Percentiles rank a stretch among this genome's conserved stretches.
These are phyloP conservation scores for Spodoptera exigua DNA, from an alignment of 2,888 invertebrate genomes.

Conservation along the genomic window DNA sequence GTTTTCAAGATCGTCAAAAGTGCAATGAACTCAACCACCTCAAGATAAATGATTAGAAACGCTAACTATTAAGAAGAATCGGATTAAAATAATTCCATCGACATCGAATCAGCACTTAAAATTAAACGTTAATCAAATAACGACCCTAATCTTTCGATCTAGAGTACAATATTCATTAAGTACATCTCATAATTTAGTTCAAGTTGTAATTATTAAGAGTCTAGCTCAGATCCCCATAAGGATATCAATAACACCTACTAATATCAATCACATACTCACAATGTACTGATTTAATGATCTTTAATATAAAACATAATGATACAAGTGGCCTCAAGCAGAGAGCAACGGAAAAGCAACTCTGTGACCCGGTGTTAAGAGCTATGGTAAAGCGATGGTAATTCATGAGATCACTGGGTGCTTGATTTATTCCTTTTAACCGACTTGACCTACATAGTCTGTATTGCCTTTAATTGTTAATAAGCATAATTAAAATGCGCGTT, in stretches of 20 bases:
- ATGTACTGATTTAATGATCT: slow-evolving; percentile 81
- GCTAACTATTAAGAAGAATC: too few relatives aligned
- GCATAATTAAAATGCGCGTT: slow-evolving; percentile 88
- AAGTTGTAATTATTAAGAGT: slow-evolving; percentile 35
- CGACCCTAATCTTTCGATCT: too few relatives aligned
- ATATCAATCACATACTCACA: slow-evolving; percentile 76
- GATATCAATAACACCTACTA: slow-evolving; percentile 61
- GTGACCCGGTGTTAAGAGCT: slow-evolving; percentile 59
- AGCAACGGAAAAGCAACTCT: slow-evolving; percentile 61
- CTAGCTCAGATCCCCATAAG: slow-evolving; percentile 52
- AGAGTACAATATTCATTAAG: too few relatives aligned
- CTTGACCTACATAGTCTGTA: slow-evolving; percentile 85
- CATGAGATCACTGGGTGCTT: slow-evolving; percentile 85
- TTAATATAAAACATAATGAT: slow-evolving; percentile 84
- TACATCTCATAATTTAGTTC: neutral
- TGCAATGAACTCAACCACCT: too few relatives aligned
- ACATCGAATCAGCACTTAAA: too few relatives aligned
- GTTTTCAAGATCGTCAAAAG: too few relatives aligned
- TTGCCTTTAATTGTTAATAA: slow-evolving; percentile 89
- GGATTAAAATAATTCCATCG: too few relatives aligned
- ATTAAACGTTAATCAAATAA: too few relatives aligned
- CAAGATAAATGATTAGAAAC: too few relatives aligned
- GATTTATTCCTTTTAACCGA: slow-evolving; percentile 88
- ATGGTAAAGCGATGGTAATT: slow-evolving; percentile 59
- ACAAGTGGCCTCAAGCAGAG: slow-evolving; percentile 72